Evolutionary conservation across 1,140 invertebrate species (phyloP).

Genomic region (Helicoverpa armigera): DNA sequence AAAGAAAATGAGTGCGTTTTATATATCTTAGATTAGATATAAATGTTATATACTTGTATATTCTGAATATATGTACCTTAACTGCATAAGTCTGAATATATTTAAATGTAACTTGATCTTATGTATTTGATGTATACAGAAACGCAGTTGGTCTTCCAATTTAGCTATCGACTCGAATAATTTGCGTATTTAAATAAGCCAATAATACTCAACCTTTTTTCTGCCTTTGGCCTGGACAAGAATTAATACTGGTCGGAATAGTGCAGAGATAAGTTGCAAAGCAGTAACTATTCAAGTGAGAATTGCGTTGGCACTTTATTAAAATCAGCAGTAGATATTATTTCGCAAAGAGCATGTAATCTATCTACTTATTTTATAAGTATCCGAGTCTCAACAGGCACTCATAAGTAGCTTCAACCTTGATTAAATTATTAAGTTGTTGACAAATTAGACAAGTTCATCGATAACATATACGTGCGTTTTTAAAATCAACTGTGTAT

Average conservation of each 20-base stretch:
- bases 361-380: too few relatives aligned
- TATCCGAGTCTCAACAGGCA: too few relatives aligned
- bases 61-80: neutral
- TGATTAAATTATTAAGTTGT: too few relatives aligned
- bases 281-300: too few relatives aligned
- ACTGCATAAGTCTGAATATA: constrained; percentile 13
- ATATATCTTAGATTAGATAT: neutral
- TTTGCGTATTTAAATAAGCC: neutral
- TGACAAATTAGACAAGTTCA: too few relatives aligned
- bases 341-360: too few relatives aligned
- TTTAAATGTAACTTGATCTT: constrained; percentile 6
- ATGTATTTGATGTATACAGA: constrained; percentile 1
- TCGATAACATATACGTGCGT: too few relatives aligned
- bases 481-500: too few relatives aligned
- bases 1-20: neutral
- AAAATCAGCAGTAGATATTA: too few relatives aligned
- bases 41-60: neutral
- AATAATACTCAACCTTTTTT: constrained; percentile 7
- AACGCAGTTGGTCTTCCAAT: constrained; percentile 10
- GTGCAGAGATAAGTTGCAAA: too few relatives aligned
- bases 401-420: too few relatives aligned
- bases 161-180: neutral
- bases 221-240: neutral
- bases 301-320: too few relatives aligned
- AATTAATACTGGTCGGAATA: neutral